Evolutionary conservation across 2,113 vertebrate genomes (phyloP).

Genomic region (Tretioscincus oriximinensis): DNA sequence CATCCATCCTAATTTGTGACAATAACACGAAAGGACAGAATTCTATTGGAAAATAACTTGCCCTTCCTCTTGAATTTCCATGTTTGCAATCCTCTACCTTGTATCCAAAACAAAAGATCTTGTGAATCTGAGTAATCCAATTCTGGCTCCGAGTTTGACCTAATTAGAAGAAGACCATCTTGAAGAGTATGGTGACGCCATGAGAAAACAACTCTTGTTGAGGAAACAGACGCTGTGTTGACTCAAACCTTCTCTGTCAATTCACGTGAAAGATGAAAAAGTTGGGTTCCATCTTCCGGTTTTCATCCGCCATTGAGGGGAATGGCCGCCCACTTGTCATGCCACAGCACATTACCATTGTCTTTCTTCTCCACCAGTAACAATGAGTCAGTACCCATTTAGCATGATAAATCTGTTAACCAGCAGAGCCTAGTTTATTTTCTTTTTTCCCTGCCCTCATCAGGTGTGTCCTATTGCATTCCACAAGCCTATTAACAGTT

Average conservation of each 20-base stretch:
- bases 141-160: not conserved
- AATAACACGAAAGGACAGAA: too few species aligned
- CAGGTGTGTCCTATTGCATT: not conserved
- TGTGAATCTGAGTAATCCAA: not conserved
- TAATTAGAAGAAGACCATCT: not conserved
- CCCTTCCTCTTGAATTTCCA: too few species aligned
- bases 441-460: not conserved
- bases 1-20: too few species aligned
- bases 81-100: not conserved
- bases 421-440: not conserved
- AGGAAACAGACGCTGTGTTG: not conserved
- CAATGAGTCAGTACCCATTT: not conserved
- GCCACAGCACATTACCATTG: not conserved
- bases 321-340: not conserved
- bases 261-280: not conserved
- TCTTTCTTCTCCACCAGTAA: not conserved
- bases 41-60: too few species aligned
- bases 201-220: not conserved
- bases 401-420: not conserved
- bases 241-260: not conserved
- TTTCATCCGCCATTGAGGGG: not conserved
- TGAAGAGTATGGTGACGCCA: too few species aligned
- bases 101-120: too few species aligned
- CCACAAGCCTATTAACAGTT: not conserved
- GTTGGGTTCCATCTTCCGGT: not conserved